Conservation (phyloP, 2,797 vertebrate genomes). For the Darevskia mixta region DNA sequence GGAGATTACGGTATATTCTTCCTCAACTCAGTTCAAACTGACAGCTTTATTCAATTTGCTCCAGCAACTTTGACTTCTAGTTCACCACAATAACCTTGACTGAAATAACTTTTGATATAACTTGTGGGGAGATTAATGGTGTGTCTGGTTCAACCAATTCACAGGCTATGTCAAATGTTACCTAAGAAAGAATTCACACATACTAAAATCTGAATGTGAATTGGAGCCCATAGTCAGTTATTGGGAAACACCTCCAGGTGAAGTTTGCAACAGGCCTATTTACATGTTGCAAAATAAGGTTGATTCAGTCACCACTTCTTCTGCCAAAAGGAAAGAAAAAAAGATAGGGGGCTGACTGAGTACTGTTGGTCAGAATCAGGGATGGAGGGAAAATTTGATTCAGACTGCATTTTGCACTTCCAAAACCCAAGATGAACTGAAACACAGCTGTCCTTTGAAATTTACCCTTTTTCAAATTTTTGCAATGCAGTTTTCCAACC, state of each 20-base stretch:
- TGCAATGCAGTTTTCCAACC: too few relatives aligned
- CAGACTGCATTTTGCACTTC: too few relatives aligned
- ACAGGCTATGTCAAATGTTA: neutral
- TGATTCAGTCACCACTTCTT: neutral
- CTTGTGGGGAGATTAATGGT: neutral
- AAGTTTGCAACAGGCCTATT: too few relatives aligned
- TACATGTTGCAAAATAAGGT: neutral
- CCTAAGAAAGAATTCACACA: neutral
- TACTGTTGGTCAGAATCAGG: neutral
- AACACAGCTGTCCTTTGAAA: too few relatives aligned
- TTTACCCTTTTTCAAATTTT: too few relatives aligned
- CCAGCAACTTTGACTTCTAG: neutral
- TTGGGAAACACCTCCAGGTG: neutral
- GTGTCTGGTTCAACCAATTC: slow-evolving; percentile 1
- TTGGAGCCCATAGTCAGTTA: neutral
- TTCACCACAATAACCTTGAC: neutral
- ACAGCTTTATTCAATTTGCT: slow-evolving; percentile 20
- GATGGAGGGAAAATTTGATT: too few relatives aligned
- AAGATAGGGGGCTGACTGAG: neutral
- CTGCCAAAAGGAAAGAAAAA: neutral
- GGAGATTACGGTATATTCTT: neutral
- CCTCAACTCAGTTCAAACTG: neutral
- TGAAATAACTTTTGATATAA: slow-evolving; percentile 5
- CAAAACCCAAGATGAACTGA: too few relatives aligned
- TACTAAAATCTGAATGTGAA: neutral